Evolutionary conservation across 2,797 vertebrate species (phyloP), one percentile per base, ranked within the genome.

Genomic region (Sparus aurata): DNA sequence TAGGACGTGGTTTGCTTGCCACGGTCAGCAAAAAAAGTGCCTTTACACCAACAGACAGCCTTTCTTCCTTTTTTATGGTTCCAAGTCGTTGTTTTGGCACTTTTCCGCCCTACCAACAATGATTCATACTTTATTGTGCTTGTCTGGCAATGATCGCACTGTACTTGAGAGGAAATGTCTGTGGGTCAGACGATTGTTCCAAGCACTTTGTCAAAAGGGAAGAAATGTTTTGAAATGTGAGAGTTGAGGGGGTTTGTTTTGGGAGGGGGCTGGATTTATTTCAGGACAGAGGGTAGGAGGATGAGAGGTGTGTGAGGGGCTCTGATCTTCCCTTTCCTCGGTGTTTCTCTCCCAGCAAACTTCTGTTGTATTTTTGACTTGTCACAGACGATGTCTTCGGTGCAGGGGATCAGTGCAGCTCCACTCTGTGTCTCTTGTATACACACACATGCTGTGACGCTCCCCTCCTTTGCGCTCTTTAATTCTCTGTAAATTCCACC

Each of bases 401-500:
- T 55, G 72, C 77, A 60, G 84, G 82, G 82, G 83, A 90, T 89
- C 77, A 77, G 80, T 85, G 80, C 71, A 85, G 82, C 87, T 85
- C 61, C 75, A 79, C 69, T 89, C 72, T 88, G 82, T 80, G 53
- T 82, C 71, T 67, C 79, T 80, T 64, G 68, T 58, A 73, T 16
- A 70, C 34, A 38, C 47, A 79, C 61, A 77, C 69, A 59, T 2
- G 27, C 75, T 75, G 71, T 82, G 83, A 83, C 57, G 54, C 86
- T 75, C 64, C 69, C 88, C 79, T 89, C 75, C 86, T 82, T 78
- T 87, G 73, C 70, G 70, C 89, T 88, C 88, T 93, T 89, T 93
- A 92, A 94, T 91, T 94, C 92, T 89, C 88, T 83, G 80, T 90
- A 93, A 93, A 94, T 93, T 94, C 89, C 87, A 88, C 72, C 83